Percentiles rank a stretch among this genome's conserved stretches.
Conservation (phyloP, 2,888 invertebrate genomes). For the Metalampra italica region DNA sequence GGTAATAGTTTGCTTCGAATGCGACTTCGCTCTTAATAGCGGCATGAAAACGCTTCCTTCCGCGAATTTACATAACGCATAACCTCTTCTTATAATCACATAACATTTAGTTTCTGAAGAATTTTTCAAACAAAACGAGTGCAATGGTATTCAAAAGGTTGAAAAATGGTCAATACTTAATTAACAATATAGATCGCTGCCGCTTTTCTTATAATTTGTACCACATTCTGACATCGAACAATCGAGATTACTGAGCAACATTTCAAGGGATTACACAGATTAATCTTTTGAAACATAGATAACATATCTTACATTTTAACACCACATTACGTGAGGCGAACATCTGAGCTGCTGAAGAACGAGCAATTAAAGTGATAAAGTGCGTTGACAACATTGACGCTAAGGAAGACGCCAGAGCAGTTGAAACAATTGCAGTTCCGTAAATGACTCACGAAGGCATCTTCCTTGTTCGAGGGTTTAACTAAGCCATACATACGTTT, state of each 20-base stretch:
- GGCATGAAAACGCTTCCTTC: too few species aligned
- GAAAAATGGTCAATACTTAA: neutral
- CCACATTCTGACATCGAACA: neutral
- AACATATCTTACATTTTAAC: neutral
- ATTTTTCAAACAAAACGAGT: too few species aligned
- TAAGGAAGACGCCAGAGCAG: neutral
- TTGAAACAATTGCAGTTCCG: slow-evolving; percentile 7
- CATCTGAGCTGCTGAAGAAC: neutral
- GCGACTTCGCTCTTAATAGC: too few species aligned
- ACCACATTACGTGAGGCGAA: neutral
- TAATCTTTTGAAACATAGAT: neutral
- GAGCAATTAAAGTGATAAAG: slow-evolving; percentile 4
- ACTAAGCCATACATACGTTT: neutral
- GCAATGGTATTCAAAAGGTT: too few species aligned
- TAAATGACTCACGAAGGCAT: slow-evolving; percentile 2
- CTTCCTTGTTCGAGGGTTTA: slow-evolving; percentile 2
- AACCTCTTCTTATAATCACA: too few species aligned
- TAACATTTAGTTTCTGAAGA: too few species aligned
- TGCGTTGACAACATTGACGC: slow-evolving; percentile 3
- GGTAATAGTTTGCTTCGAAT: too few species aligned
- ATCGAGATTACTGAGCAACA: neutral
- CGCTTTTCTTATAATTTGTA: neutral
- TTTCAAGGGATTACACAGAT: slow-evolving; percentile 1
- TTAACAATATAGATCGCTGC: neutral
- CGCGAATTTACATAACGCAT: too few species aligned